Base-by-base conservation (phyloP, 2,113 vertebrate genomes). In the Puffinus mauretanicus region DNA sequence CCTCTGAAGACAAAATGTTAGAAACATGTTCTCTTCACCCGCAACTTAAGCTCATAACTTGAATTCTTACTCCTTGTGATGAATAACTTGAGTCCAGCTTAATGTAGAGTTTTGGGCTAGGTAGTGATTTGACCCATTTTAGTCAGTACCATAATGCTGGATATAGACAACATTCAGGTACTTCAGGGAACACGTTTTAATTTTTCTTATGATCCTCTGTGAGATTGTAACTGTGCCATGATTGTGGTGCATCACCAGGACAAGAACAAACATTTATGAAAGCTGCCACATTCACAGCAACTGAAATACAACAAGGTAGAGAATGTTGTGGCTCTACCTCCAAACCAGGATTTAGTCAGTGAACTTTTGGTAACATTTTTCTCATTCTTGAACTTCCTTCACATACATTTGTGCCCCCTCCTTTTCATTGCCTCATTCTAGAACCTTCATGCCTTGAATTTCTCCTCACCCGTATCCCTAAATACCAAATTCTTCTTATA, bases 161-260 rank as follows among this genome's bases (percentile, higher is more conserved):
- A 47, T 42, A 34, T 21, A 83, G 21, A 55, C 3, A 40, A 24
- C 49, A 51, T 27, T 76, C 21, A 64, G 6, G 6, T 24, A 49
- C 34, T 44, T 34, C 25, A 58, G 16, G 9, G 18, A 75, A 70
- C 5, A 38, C 0, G 0, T 54, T 55, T 46, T 51, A 49, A 44
- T 76, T 46, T 66, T 40, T 88, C 10, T 21, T 82, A 0, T 71
- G 26, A 26, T 54, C 22, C 7, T 54, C 30, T 51, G 6, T 83
- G 32, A 88, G 32, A 14, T 4, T 76, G 34, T 16, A 36, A 52
- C 25, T 47, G 14, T 80, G 67, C 27, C 6, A 3, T 0, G 1
- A 12, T 18, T 79, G 42, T 44, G 42, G 10, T 91, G 30, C 55
- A 40, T 71, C 47, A 67, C 16, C 12, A 64, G n/a, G 8, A 79